A percentile compares a stretch with the other conserved stretches of the same genome.
These are phyloP conservation scores for Glandiceps talaboti DNA, from an alignment of 53 echinoderm and acorn worm species.

Conservation along the genomic window DNA sequence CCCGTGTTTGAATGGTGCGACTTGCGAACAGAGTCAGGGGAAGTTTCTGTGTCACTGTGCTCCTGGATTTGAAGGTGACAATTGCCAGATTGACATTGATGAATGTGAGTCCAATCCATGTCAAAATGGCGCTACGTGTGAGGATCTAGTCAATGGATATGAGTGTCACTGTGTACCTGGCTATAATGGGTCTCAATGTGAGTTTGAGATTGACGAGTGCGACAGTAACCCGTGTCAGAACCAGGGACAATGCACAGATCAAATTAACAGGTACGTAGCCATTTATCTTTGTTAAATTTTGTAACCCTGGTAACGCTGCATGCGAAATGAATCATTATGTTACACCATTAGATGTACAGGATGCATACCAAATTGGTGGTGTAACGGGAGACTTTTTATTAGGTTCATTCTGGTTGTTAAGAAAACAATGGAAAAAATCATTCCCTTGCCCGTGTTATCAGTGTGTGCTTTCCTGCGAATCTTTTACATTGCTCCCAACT, in stretches of 20 bases:
- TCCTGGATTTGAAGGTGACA: conserved; percentile 14
- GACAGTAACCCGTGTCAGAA: conserved; percentile 23
- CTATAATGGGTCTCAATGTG: conserved; percentile 24
- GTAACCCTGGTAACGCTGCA: too few relatives aligned
- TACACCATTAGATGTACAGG: too few relatives aligned
- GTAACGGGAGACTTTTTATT: too few relatives aligned
- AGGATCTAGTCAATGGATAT: conserved; percentile 14
- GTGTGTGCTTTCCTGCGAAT: conserved; percentile 15
- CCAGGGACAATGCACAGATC: conserved; percentile 10
- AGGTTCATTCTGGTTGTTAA: too few relatives aligned
- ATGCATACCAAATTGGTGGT: too few relatives aligned
- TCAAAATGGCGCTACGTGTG: conserved; percentile 21
- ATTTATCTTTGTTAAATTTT: too few relatives aligned
- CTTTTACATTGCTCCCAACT: too few relatives aligned
- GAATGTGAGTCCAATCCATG: conserved; percentile 20
- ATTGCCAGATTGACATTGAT: conserved; percentile 19
- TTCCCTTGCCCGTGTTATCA: too few relatives aligned
- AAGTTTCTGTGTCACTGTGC: conserved; percentile 18
- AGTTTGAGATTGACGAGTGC: conserved; percentile 32
- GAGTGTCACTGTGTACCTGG: conserved; percentile 17
- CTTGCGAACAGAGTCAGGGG: background rate
- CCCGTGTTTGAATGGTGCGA: background rate
- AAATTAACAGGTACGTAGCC: conserved; percentile 20
- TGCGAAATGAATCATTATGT: too few relatives aligned
- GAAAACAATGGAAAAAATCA: too few relatives aligned